Evolutionary conservation across 1,140 invertebrate genomes (phyloP), one percentile per base, ranked within the genome.

Genomic region (Ganaspis sp.): DNA sequence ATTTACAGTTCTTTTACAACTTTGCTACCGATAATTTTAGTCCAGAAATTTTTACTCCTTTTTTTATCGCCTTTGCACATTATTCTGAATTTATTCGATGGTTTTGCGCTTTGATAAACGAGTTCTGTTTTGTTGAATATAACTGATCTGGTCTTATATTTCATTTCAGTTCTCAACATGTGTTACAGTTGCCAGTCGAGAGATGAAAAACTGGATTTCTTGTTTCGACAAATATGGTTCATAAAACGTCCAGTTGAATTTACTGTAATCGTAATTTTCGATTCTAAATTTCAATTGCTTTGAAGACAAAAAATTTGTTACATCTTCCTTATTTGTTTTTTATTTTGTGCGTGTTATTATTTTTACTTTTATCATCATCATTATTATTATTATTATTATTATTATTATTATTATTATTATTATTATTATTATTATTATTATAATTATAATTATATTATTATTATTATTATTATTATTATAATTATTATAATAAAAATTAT

Each of bases 31-130:
- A 58, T 58, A 21, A 58, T 58, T 23, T 26, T 58, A 23, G 38
- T 45, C 12, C 23, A 26, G 54, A 58, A 19, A 58, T 26, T 58
- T 23, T 58, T 26, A 58, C 23, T 23, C 23, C 23, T 19, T 58
- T 58, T 58, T 9, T 58, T 58, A 26, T 58, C 54, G 54, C 54
- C 54, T 58, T 58, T 23, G 54, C 54, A 58, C 54, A 26, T 58
- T 58, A 23, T 58, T 4, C 21, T 29, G 8, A 26, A 58, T 58
- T 58, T 23, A 58, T 58, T 58, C 21, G n/a, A n/a, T 58, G 21
- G 9, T 29, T 4, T 19, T 12, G 19, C 21, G 15, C 21, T 58
- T 23, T 58, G 54, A 58, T 58, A 58, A 58, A 58, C 54, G 54
- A 58, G 54, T 58, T 23, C 26, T 23, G 21, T 26, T 15, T 58